Base-by-base conservation (phyloP, 2,113 vertebrate species). In the Phyllopteryx taeniolatus region DNA sequence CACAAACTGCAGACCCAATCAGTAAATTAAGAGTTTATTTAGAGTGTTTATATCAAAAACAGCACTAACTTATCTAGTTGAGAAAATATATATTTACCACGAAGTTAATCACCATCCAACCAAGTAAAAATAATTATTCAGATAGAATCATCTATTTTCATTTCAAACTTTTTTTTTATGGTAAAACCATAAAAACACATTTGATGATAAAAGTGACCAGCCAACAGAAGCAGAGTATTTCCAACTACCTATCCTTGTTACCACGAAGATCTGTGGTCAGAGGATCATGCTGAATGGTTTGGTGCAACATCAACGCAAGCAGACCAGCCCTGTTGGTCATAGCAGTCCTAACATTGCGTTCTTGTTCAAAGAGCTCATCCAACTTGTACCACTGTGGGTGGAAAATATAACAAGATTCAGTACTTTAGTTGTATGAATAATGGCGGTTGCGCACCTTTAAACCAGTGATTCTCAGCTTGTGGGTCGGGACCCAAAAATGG, bases 251-350 rank as follows among this genome's bases (percentile, higher is more conserved):
- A 73, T 96, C 95, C 27, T 95, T 95, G 89, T 87, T 94, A 77
- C 89, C 91, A 47, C 96, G 94, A 59, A 97, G 92, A 86, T 97
- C 96, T 0, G 94, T 95, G 12, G 96, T 96, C 75, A 95, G 69
- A 0, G 95, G 95, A 73, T 97, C 96, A 0, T 97, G 96, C 83
- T 97, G 95, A 77, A 97, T 97, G 7, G 96, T 97, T 70, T 97
- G 96, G 82, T 96, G 96, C 71, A 97, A 82, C 96, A 97, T 97
- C 42, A 97, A 92, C 51, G 96, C 96, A 35, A 97, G 91, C 8
- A 97, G 91, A 20, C 95, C 96, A 0, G 96, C 96, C 64, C 96
- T 91, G 89, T 97, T 97, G 46, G 96, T 96, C 96, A 97, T 97
- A 3, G 96, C 96, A 39, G 95, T 96, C 72, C 96, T 92, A 12